Evolutionary conservation across 2,888 invertebrate species (phyloP).

Genomic region (Dolichopus griseipennis): DNA sequence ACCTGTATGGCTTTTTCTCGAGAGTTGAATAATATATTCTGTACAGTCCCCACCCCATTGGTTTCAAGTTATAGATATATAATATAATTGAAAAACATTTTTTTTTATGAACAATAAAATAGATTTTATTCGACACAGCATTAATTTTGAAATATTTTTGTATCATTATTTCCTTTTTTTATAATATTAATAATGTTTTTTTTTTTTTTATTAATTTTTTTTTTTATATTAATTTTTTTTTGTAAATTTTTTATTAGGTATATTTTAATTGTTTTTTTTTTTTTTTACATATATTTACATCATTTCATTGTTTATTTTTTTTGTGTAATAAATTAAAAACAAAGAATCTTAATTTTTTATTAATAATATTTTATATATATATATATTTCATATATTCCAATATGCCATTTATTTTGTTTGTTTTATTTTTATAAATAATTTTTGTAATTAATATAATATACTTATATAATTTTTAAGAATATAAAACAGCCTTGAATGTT

Average conservation of each 20-base stretch:
- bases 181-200: not conserved
- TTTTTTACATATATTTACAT: not conserved
- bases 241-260: not conserved
- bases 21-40: too few species aligned
- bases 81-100: too few species aligned
- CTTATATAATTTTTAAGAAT: not conserved
- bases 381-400: too few species aligned
- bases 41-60: too few species aligned
- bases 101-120: slow-evolving; percentile 4
- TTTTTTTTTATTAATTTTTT: not conserved
- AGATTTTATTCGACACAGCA: slow-evolving; percentile 6
- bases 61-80: too few species aligned
- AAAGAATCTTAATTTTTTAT: not conserved
- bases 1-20: too few species aligned
- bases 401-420: not conserved
- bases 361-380: not conserved
- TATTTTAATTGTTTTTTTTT: not conserved
- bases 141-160: not conserved
- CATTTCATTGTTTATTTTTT: not conserved
- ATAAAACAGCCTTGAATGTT: slow-evolving; percentile 5
- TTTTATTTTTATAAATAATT: not conserved
- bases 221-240: not conserved
- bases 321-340: not conserved
- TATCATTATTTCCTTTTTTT: not conserved
- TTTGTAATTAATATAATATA: not conserved